These are phyloP conservation scores for Poeciliopsis occidentalis DNA, from an alignment of 2,113 vertebrate genomes.

Conservation along the genomic window DNA sequence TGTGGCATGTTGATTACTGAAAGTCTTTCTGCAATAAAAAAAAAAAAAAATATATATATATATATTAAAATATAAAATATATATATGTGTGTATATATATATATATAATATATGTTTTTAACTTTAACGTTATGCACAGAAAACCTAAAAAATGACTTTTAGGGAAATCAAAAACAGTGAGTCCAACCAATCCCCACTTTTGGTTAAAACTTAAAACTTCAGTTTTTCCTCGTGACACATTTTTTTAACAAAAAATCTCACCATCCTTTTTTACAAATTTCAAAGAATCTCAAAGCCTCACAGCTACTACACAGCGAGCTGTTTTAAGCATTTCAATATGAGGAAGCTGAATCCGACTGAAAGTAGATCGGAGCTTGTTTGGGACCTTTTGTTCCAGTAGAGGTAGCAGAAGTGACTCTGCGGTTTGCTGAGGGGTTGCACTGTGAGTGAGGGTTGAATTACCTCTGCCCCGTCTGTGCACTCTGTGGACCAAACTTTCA, in stretches of 20 bases:
- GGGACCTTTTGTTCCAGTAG: constrained; percentile 63
- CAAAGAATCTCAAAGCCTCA: neutral
- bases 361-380: constrained; percentile 32
- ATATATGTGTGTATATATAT: too few species aligned
- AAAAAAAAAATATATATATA: too few species aligned
- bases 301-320: neutral
- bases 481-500: constrained; percentile 51
- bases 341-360: constrained; percentile 41
- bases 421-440: constrained; percentile 58
- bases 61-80: too few species aligned
- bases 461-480: constrained; percentile 69
- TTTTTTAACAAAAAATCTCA: neutral
- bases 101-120: too few species aligned
- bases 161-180: too few species aligned
- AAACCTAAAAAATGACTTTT: too few species aligned
- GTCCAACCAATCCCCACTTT: too few species aligned
- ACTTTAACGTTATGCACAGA: neutral
- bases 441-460: constrained; percentile 60
- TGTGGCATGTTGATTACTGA: too few species aligned
- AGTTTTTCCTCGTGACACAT: neutral
- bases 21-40: too few species aligned
- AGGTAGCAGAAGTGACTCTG: constrained; percentile 71
- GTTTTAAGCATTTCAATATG: neutral
- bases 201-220: neutral
- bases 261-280: neutral